phyloP scores from a whole-genome alignment of 2,113 vertebrate species.

The Xenopus borealis region DNA sequence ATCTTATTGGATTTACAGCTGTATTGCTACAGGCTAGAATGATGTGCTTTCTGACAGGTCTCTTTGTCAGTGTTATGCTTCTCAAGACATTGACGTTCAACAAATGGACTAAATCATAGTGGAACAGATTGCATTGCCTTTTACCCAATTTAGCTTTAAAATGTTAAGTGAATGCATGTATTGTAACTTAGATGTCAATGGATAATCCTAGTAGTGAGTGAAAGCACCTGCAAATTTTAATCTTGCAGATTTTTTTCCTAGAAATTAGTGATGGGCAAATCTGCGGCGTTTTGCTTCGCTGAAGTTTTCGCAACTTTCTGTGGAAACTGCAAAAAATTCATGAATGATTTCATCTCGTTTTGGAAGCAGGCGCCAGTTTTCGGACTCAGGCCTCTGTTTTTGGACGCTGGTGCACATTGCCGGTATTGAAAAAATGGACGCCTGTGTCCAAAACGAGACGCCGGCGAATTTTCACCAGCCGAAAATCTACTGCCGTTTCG shows the following conservation, averaged over 20 bases:
- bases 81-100: background rate
- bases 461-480: no score
- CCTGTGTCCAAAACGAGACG: no score
- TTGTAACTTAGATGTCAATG: background rate
- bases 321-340: no score
- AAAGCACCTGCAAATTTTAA: constrained; percentile 5
- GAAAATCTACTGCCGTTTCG: no score
- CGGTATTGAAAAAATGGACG: no score
- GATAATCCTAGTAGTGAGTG: background rate
- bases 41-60: constrained; percentile 8
- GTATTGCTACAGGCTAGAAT: constrained; percentile 2
- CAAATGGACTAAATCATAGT: constrained; percentile 15
- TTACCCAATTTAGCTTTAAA: background rate
- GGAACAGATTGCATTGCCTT: background rate
- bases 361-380: no score
- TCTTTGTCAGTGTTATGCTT: constrained; percentile 16
- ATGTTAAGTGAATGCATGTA: background rate
- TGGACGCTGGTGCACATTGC: no score
- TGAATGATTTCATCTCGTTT: no score
- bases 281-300: no score
- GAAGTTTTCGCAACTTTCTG: no score
- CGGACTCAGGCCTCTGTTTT: no score
- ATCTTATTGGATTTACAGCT: background rate
- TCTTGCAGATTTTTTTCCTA: background rate
- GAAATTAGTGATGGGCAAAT: no score